Percentiles rank a stretch among this genome's conserved stretches.
Evolutionary conservation across 2,888 invertebrate genomes (phyloP).

Genomic region (Phengaris alcon): DNA sequence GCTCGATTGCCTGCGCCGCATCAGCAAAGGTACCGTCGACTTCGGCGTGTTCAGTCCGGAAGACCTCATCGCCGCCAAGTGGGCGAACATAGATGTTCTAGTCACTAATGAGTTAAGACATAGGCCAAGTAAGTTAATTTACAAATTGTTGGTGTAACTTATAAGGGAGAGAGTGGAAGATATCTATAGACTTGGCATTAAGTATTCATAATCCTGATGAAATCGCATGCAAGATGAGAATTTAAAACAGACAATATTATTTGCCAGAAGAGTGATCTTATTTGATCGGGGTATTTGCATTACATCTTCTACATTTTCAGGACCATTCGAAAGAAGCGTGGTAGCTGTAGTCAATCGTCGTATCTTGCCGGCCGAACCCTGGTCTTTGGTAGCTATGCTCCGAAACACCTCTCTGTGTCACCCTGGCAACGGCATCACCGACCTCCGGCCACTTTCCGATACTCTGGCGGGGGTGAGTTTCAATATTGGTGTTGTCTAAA

Average conservation of each 20-base stretch:
- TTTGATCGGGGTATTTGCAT: too few relatives aligned
- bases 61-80: slow-evolving; percentile 87
- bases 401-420: slow-evolving; percentile 88
- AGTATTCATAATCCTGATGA: too few relatives aligned
- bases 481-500: not conserved
- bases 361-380: slow-evolving; percentile 67
- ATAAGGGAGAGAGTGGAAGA: too few relatives aligned
- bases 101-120: slow-evolving; percentile 84
- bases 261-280: too few relatives aligned
- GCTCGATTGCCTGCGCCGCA: slow-evolving; percentile 88
- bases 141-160: too few relatives aligned
- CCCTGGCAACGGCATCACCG: slow-evolving; percentile 85
- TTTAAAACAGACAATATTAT: too few relatives aligned
- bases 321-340: slow-evolving; percentile 58
- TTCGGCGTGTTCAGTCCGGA: slow-evolving; percentile 91
- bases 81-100: slow-evolving; percentile 83
- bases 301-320: slow-evolving; percentile 42
- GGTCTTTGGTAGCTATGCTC: slow-evolving; percentile 71
- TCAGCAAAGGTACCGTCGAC: slow-evolving; percentile 88
- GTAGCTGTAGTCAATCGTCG: slow-evolving; percentile 76
- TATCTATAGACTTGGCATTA: too few relatives aligned
- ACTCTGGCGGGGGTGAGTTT: slow-evolving; percentile 84
- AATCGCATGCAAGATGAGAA: too few relatives aligned
- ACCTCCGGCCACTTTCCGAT: slow-evolving; percentile 84
- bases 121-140: slow-evolving; percentile 67